These are phyloP conservation scores for Acanthopagrus latus DNA, from an alignment of 2,797 vertebrate genomes.

Conservation along the genomic window DNA sequence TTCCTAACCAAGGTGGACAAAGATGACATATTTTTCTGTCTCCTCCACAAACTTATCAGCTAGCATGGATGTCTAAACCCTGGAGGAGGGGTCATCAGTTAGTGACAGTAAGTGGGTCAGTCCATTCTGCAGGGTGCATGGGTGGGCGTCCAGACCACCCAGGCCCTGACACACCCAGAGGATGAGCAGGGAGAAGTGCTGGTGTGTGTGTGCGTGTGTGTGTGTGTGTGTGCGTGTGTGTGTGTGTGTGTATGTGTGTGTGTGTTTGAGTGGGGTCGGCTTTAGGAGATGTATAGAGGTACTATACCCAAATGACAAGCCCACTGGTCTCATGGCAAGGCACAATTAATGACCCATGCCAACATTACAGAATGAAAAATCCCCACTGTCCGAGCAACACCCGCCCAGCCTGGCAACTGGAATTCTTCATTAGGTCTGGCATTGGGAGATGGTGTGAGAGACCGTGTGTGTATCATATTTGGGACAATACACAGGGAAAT, in stretches of 20 bases:
- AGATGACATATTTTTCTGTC: conserved; percentile 47
- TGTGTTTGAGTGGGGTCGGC: conserved; percentile 51
- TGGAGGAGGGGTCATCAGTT: conserved; percentile 75
- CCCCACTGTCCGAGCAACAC: conserved; percentile 85
- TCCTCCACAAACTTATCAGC: conserved; percentile 41
- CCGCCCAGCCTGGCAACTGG: conserved; percentile 86
- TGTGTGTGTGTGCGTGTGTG: conserved; percentile 23
- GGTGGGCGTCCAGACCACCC: conserved; percentile 60
- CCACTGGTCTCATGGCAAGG: conserved; percentile 90
- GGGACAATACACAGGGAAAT: not conserved
- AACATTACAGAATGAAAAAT: conserved; percentile 93
- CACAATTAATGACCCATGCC: conserved; percentile 93
- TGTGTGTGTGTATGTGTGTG: conserved; percentile 29
- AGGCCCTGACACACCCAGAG: conserved; percentile 62
- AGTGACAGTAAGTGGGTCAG: conserved; percentile 79
- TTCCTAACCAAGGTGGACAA: conserved; percentile 17
- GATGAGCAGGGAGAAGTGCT: conserved; percentile 46
- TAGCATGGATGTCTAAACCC: conserved; percentile 56
- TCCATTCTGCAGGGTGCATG: conserved; percentile 63
- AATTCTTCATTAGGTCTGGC: conserved; percentile 89
- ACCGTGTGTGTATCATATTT: conserved; percentile 42
- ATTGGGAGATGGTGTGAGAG: conserved; percentile 36
- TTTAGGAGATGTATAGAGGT: conserved; percentile 89
- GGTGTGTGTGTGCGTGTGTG: conserved; percentile 20
- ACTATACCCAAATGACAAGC: conserved; percentile 90